Conservation (phyloP, 2,113 vertebrate species). For the Oxygymnocypris stewartii region DNA sequence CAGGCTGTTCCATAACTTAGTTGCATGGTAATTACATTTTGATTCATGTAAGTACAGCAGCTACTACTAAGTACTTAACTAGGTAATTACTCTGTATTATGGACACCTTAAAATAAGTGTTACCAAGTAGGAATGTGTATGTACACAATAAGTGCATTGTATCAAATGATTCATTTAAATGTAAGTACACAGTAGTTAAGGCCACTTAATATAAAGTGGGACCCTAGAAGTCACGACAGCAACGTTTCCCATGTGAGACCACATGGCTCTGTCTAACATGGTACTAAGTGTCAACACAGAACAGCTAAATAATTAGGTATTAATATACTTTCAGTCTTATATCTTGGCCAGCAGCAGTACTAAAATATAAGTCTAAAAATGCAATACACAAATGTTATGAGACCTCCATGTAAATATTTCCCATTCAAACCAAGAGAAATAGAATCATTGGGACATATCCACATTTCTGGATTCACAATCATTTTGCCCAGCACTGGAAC, state of each 20-base stretch:
- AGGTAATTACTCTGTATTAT: no score
- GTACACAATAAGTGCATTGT: no score
- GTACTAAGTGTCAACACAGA: background rate
- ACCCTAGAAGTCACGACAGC: no score
- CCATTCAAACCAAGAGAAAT: background rate
- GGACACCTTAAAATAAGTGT: no score
- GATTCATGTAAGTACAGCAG: no score
- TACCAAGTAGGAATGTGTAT: no score
- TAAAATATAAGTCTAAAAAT: background rate
- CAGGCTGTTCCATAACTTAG: no score
- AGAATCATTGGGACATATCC: background rate
- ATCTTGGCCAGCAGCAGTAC: background rate
- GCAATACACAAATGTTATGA: slow-evolving; percentile 11
- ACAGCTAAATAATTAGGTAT: background rate
- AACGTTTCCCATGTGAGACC: background rate
- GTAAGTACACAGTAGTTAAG: no score
- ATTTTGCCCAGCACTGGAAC: slow-evolving; percentile 62
- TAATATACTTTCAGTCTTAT: slow-evolving; percentile 12
- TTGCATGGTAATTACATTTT: no score
- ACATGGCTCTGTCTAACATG: background rate
- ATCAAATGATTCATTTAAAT: no score
- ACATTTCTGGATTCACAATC: background rate
- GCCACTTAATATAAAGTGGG: no score
- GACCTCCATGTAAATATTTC: slow-evolving; percentile 9
- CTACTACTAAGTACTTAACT: no score